Percentiles rank a stretch among this genome's conserved stretches.
Conservation (phyloP, 2,797 vertebrate species). For the Takifugu rubripes region DNA sequence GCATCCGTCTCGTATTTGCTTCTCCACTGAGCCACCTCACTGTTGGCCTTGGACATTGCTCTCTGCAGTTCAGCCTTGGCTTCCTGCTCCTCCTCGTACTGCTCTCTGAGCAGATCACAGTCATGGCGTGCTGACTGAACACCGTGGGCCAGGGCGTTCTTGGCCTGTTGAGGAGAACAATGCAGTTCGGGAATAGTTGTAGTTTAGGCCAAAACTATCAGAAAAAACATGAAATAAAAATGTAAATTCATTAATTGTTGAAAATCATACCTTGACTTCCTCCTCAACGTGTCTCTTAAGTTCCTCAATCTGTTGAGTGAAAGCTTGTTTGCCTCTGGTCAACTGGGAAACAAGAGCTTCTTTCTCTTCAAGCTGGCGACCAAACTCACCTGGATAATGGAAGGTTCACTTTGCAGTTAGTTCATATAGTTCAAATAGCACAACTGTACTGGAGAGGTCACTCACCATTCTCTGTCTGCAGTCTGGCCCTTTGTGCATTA, state of each 20-base stretch:
- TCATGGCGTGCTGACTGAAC: slow-evolving; percentile 82
- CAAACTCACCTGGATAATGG: slow-evolving; percentile 68
- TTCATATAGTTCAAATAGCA: too few species aligned
- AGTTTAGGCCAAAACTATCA: too few species aligned
- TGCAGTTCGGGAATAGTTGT: background rate
- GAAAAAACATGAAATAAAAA: background rate
- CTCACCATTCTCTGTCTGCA: slow-evolving; percentile 82
- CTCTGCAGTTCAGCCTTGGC: slow-evolving; percentile 85
- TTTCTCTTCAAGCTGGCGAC: slow-evolving; percentile 85
- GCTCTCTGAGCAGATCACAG: slow-evolving; percentile 84
- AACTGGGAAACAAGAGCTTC: slow-evolving; percentile 48
- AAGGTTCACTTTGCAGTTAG: too few species aligned
- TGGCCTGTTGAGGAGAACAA: slow-evolving; percentile 65
- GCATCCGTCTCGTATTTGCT: slow-evolving; percentile 85
- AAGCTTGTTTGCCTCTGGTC: slow-evolving; percentile 77
- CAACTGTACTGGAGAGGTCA: slow-evolving; percentile 52
- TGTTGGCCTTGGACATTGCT: slow-evolving; percentile 85
- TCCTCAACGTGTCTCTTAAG: slow-evolving; percentile 83
- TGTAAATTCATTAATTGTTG: too few species aligned
- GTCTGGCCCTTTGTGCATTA: slow-evolving; percentile 76
- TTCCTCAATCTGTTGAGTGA: slow-evolving; percentile 87
- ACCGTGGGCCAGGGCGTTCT: slow-evolving; percentile 81
- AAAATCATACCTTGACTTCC: slow-evolving; percentile 3
- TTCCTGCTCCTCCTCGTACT: slow-evolving; percentile 84
- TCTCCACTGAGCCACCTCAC: slow-evolving; percentile 86